Percentiles rank a stretch among this genome's conserved stretches.
Conservation (phyloP, 2,888 invertebrate species). For the Dinocampus coccinellae region DNA sequence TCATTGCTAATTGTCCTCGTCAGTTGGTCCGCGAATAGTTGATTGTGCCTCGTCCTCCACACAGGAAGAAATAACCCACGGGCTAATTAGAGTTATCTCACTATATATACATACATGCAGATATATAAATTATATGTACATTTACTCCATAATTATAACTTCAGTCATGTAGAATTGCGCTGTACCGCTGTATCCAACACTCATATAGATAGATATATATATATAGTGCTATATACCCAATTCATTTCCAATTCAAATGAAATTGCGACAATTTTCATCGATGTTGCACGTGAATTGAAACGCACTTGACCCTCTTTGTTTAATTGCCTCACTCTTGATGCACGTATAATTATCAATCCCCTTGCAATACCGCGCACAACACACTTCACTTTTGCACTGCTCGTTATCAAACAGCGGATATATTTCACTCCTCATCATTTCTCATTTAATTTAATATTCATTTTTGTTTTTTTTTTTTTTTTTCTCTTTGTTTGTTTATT, state of each 20-base stretch:
- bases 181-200: neutral
- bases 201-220: neutral
- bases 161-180: neutral
- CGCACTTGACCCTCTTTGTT: constrained; percentile 30
- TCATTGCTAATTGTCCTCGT: constrained; percentile 43
- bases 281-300: constrained; percentile 1
- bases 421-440: neutral
- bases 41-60: constrained; percentile 16
- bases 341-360: constrained; percentile 28
- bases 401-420: neutral
- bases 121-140: neutral
- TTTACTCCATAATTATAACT: neutral
- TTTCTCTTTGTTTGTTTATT: neutral
- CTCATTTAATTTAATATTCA: constrained; percentile 3
- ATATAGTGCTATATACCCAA: neutral
- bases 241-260: constrained; percentile 28
- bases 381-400: neutral
- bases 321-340: constrained; percentile 31
- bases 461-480: neutral
- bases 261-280: constrained; percentile 4
- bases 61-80: constrained; percentile 4
- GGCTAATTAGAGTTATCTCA: constrained; percentile 14
- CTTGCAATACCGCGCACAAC: neutral
- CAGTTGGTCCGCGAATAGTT: constrained; percentile 9
- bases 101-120: neutral